Base-by-base conservation (phyloP, 2,113 vertebrate genomes). In the Apodemus speciosus region DNA sequence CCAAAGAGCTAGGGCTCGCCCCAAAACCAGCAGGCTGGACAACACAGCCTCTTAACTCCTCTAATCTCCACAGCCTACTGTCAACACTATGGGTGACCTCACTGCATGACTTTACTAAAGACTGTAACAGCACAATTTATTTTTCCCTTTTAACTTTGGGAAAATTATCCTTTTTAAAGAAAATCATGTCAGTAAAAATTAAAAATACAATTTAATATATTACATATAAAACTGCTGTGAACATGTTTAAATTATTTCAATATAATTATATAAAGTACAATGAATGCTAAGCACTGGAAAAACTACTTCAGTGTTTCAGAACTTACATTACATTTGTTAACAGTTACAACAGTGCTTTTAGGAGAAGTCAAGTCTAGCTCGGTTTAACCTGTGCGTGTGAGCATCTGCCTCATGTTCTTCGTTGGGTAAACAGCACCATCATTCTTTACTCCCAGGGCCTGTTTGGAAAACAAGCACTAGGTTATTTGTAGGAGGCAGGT, bases 401-500 rank as follows among this genome's bases (percentile, higher is more conserved):
- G 76, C 97, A 96, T 95, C 95, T 97, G 97, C 32, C 90, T 81
- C 0, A 0, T 72, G 64, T 35, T 79, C 3, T 35, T 93, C 94
- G 77, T 73, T 88, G 79, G 76, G 95, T 96, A 96, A 95, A 79
- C 75, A 95, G 88, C 91, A 96, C 91, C 93, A 86, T 62, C 56
- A 40, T 73, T 69, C 69, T 73, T 93, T 83, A n/a, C 3, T 60
- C 93, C 38, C 77, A 88, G 69, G 89, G 93, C 18, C 92, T 92
- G 94, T 97, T 96, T 96, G 94, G 89, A 97, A 98, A 97, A 98
- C 96, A 98, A 97, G 96, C 77, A 18, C 88, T 40, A 89, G 95
- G 94, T 96, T 98, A 97, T 98, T 98, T 96, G 96, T 87, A 96
- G 95, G 98, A 97, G 97, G 97, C 98, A 98, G 98, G 98, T 98